A percentile compares a stretch with the other conserved stretches of the same genome.
Conservation (phyloP, 1,140 invertebrate species). For the Araneus ventricosus region DNA sequence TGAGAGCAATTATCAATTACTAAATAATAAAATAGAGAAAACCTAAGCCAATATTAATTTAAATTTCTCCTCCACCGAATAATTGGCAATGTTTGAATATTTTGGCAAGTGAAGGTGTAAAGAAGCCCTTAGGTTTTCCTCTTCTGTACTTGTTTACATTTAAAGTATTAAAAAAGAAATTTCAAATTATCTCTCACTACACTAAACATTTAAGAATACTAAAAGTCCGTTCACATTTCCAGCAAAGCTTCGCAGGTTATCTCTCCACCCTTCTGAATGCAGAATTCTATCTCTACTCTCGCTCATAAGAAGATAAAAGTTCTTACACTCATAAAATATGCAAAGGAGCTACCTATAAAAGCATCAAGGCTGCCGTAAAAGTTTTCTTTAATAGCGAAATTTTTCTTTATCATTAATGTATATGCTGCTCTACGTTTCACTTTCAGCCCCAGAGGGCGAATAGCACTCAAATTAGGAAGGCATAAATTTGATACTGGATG, state of each 20-base stretch:
- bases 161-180: not conserved
- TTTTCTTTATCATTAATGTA: conserved; percentile 73
- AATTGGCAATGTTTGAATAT: no score
- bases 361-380: conserved; percentile 63
- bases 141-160: not conserved
- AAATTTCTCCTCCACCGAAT: no score
- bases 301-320: conserved; percentile 57
- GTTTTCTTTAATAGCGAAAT: conserved; percentile 66
- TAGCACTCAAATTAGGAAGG: conserved; percentile 62
- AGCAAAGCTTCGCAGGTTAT: not conserved
- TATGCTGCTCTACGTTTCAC: conserved; percentile 26
- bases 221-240: not conserved
- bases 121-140: not conserved
- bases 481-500: conserved; percentile 63
- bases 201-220: conserved; percentile 20
- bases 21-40: no score
- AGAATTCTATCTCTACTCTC: conserved; percentile 7
- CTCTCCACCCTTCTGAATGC: not conserved
- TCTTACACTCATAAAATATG: conserved; percentile 62
- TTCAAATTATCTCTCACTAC: not conserved
- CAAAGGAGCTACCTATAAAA: conserved; percentile 63
- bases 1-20: no score
- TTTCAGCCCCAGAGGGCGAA: conserved; percentile 35
- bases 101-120: not conserved
- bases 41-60: no score